phyloP scores from a whole-genome alignment of 2,113 vertebrate genomes.

The Spermophilus dauricus region DNA sequence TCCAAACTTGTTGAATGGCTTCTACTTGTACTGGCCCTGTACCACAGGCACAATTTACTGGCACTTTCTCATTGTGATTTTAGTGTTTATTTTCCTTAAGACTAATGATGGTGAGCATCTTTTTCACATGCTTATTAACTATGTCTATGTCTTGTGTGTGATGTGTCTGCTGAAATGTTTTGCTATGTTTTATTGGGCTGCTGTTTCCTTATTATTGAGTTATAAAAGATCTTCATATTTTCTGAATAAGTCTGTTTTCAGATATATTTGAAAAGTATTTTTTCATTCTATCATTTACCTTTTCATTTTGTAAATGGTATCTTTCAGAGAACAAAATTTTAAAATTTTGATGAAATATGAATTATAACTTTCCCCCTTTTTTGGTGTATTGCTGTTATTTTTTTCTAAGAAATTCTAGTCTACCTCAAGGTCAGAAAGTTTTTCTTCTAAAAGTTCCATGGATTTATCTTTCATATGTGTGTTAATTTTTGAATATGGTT shows the following conservation, averaged over 20 bases:
- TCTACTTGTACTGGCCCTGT: too few species aligned
- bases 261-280: neutral
- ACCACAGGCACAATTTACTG: neutral
- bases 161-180: neutral
- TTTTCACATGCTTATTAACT: neutral
- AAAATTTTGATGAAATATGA: neutral
- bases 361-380: neutral
- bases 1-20: neutral
- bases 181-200: neutral
- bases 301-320: slow-evolving; percentile 20
- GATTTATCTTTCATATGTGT: slow-evolving; percentile 12
- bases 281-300: neutral
- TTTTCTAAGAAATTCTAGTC: neutral
- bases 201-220: neutral
- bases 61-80: neutral
- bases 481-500: neutral
- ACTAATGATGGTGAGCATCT: neutral
- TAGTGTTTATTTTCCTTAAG: slow-evolving; percentile 28
- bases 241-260: neutral
- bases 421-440: neutral
- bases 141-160: neutral
- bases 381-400: neutral
- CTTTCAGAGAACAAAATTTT: slow-evolving; percentile 17
- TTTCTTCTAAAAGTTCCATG: slow-evolving; percentile 4
- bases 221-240: neutral